Base-by-base conservation (phyloP, 2,888 invertebrate species). In the Macrosoma leucophasiata region DNA sequence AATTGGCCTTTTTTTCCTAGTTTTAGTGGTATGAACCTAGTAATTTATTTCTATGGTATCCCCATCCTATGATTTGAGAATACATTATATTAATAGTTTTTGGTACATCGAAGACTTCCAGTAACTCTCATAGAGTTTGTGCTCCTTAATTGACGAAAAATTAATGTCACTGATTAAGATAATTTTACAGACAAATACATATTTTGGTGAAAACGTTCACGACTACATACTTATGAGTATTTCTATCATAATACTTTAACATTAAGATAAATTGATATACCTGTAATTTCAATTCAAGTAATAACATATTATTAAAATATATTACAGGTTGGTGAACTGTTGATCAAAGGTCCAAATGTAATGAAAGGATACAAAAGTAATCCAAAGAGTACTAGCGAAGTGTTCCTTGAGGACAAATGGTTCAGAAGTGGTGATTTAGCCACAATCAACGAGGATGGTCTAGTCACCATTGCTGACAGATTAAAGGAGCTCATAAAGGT, bases 301-400 rank as follows among this genome's bases (percentile, higher is more conserved):
- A 28, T 7, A 13, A 7, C 4, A 12, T n/a, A 27, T 15, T 3
- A 15, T 30, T 26, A 29, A 8, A 27, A n/a, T 14, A 29, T 46
- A 44, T 36, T 28, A 25, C 50, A 87, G 70, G 60, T 78, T 0
- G 95, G 95, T 1, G 94, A 95, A 67, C 57, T 94, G 3, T 84
- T 88, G 32, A 73, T 92, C 1, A 87, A 88, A 43, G 93, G 94
- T 0, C 92, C 93, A 0, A 91, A 93, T 58, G 84, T 93, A 1
- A 94, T 94, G 92, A 86, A 86, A 50, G 91, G 93, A 0, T 95
- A 95, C 55, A 86, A 87, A 40, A 89, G 91, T 43, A 91, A 91
- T 17, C 27, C 30, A 12, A 33, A 33, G 30, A 36, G 29, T 9
- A 40, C 40, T 4, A 40, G 36, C 27, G 86, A 88, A 4, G 86